A percentile compares a stretch with the other conserved stretches of the same genome.
These are phyloP conservation scores for Dinomys branickii DNA, from an alignment of 2,113 vertebrate genomes.

Conservation along the genomic window DNA sequence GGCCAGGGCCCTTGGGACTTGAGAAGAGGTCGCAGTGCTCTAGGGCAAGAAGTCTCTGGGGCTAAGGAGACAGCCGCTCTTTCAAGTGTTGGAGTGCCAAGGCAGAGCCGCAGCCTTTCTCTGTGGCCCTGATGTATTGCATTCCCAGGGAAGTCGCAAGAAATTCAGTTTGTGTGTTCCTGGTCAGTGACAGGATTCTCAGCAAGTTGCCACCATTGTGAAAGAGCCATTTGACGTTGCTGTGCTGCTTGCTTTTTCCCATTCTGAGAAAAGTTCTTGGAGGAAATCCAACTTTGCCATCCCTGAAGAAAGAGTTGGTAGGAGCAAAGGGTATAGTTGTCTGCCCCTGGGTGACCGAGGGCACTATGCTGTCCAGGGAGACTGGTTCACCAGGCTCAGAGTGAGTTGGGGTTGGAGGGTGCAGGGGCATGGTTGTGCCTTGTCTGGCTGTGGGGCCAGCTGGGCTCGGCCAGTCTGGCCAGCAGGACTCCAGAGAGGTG, in stretches of 20 bases:
- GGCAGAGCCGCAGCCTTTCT: neutral
- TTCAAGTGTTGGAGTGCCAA: neutral
- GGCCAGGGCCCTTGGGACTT: neutral
- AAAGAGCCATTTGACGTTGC: conserved; percentile 59
- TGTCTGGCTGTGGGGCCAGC: fast-evolving
- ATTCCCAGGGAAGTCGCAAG: conserved; percentile 35
- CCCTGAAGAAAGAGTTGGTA: neutral
- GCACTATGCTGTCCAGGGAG: neutral
- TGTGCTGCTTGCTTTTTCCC: conserved; percentile 35
- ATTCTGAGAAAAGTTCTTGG: conserved; percentile 44
- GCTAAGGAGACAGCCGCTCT: neutral
- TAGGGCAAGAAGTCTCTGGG: neutral
- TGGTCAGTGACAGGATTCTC: conserved; percentile 22
- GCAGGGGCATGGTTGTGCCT: neutral
- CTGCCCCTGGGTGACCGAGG: too few relatives aligned
- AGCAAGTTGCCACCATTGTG: conserved; percentile 17
- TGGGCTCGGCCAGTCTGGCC: neutral
- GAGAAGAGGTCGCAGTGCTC: neutral
- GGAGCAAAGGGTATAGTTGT: neutral
- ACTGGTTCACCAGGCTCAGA: neutral
- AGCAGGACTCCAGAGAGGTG: neutral
- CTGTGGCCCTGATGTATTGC: neutral
- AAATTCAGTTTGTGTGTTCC: conserved; percentile 66
- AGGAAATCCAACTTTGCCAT: conserved; percentile 38
- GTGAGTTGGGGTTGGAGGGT: fast-evolving